Evolutionary conservation across 1,140 invertebrate species (phyloP), one percentile per base, ranked within the genome.

Genomic region (Batillaria attramentaria): DNA sequence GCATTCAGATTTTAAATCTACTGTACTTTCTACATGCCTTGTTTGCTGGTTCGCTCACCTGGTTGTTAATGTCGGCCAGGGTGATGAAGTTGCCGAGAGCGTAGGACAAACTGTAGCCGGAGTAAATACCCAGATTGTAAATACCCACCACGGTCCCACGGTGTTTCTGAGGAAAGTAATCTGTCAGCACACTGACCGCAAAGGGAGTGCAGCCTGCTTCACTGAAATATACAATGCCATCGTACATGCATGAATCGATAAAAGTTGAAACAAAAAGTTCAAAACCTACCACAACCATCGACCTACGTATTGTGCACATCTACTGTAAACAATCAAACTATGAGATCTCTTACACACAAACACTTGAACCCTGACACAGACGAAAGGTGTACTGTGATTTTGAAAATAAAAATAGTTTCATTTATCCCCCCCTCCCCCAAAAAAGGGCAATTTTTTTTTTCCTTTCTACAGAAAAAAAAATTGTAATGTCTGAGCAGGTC

Each of bases 71-170:
- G 86, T 97, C 95, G 24, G 95, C 86, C 60, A 93, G 91, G 35
- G 96, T 95, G 57, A 98, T 93, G 84, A 97, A 97, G 82, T 96
- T 94, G 0, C 97, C 97, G 31, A 98, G 94, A 0, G 96, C 96
- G 88, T 97, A 98, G 16, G 96, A 96, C 66, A 98, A 94, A 57
- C 96, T 96, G 83, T 97, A 98, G 18, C 97, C 97, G 33, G 96
- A 95, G 87, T 98, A 98, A 81, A 98, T 98, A 43, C 97, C 97
- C 96, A 96, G 98, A 90, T 98, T 98, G 91, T 98, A 98, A 74
- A 98, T 94, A 1, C 97, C 96, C 92, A 98, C 94, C 0, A 97
- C 97, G 20, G 97, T 91, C 13, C 95, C 97, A 80, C 96, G 93
- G 81, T 96, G 94, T 74, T 95, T 93, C 87, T 81, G 37, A 78